These are phyloP conservation scores for Pogonognathellus flavescens DNA, from an alignment of 1,140 invertebrate species.

Conservation along the genomic window DNA sequence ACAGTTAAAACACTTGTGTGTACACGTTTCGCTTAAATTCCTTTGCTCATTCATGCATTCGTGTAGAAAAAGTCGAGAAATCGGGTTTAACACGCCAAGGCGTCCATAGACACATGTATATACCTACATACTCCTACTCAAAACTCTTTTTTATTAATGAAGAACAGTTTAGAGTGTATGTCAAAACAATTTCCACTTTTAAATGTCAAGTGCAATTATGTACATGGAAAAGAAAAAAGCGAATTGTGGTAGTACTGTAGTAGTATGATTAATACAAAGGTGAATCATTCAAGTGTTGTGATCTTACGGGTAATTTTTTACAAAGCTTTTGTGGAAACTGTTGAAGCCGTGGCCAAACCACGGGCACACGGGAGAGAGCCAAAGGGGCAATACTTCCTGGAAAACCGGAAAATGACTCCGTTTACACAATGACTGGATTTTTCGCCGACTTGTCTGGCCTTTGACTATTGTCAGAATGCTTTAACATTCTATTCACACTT, in stretches of 20 bases:
- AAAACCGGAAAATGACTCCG: constrained; percentile 41
- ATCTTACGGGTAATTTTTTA: background rate
- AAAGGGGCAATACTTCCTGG: constrained; percentile 35
- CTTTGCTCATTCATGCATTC: too few species aligned
- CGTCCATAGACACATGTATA: too few species aligned
- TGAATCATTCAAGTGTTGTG: background rate
- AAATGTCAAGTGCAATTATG: too few species aligned
- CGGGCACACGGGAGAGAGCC: background rate
- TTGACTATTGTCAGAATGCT: background rate
- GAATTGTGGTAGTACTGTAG: background rate
- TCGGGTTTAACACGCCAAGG: too few species aligned
- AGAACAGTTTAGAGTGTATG: too few species aligned
- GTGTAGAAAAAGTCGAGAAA: too few species aligned
- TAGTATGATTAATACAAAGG: background rate
- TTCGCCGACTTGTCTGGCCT: constrained; percentile 5
- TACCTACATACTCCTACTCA: too few species aligned
- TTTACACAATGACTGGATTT: constrained; percentile 31
- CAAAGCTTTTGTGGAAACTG: background rate
- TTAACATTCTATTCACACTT: constrained; percentile 45
- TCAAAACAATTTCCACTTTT: too few species aligned
- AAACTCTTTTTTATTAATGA: too few species aligned
- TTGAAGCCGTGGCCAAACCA: background rate
- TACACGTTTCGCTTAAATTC: too few species aligned
- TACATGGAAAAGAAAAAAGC: background rate
- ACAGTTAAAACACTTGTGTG: too few species aligned